Evolutionary conservation across 2,888 invertebrate genomes (phyloP).

Genomic region (Drosophila histrio): DNA sequence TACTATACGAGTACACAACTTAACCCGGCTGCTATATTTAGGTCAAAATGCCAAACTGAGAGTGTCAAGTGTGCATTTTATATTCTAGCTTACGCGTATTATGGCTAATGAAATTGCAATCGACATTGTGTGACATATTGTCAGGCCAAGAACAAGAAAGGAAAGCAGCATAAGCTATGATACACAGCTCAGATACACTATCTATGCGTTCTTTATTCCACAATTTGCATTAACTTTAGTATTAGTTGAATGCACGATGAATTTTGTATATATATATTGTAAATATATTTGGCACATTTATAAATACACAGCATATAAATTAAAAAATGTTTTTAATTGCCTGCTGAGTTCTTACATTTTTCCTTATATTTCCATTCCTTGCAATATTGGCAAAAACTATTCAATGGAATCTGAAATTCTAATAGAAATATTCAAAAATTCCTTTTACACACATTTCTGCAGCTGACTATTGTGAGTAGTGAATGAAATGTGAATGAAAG

Average conservation of each 20-base stretch:
- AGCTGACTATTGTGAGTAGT: too few species aligned
- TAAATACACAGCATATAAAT: too few species aligned
- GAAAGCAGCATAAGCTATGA: not conserved
- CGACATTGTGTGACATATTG: conserved; percentile 32
- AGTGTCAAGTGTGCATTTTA: conserved; percentile 57
- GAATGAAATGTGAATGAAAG: too few species aligned
- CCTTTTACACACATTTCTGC: too few species aligned
- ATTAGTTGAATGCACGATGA: too few species aligned
- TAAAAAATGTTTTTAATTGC: too few species aligned
- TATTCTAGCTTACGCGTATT: conserved; percentile 56
- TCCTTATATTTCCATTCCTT: too few species aligned
- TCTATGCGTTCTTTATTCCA: not conserved
- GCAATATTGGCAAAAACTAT: too few species aligned
- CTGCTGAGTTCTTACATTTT: too few species aligned
- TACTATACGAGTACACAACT: conserved; percentile 10
- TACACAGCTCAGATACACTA: conserved; percentile 7
- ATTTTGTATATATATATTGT: too few species aligned
- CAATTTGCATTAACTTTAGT: too few species aligned
- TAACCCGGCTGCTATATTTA: conserved; percentile 44
- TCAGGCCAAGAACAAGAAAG: not conserved
- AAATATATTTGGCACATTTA: too few species aligned
- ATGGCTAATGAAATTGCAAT: conserved; percentile 63
- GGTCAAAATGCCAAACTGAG: conserved; percentile 71
- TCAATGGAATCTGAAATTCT: not conserved
- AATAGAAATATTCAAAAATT: not conserved